phyloP scores from a whole-genome alignment of 2,797 vertebrate genomes.

The Miichthys miiuy region DNA sequence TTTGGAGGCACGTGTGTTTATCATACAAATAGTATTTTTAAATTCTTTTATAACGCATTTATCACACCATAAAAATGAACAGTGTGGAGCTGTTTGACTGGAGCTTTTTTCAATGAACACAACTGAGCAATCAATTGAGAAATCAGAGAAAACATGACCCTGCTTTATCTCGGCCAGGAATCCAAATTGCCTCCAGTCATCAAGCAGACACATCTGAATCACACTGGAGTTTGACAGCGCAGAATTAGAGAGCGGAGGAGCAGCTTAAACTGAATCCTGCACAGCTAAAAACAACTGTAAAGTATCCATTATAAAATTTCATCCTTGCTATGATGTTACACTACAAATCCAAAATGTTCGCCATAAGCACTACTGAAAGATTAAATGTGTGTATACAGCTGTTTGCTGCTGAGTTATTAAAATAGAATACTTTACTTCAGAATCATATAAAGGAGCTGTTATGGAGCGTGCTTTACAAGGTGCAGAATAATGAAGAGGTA shows the following conservation, averaged over 20 bases:
- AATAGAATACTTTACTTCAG: neutral
- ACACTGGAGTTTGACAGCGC: neutral
- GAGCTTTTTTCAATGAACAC: neutral
- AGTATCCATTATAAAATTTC: neutral
- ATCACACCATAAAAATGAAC: neutral
- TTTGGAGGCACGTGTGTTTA: neutral
- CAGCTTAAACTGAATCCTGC: neutral
- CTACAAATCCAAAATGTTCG: too few species aligned
- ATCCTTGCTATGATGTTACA: neutral
- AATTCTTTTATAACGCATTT: neutral
- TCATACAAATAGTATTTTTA: neutral
- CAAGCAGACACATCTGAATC: slow-evolving; percentile 5
- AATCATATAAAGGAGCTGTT: neutral
- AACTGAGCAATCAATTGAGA: neutral
- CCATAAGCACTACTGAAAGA: neutral
- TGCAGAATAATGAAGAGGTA: neutral
- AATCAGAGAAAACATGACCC: neutral
- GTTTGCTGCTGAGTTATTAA: neutral
- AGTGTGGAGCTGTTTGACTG: neutral
- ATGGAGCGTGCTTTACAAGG: neutral
- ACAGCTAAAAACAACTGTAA: neutral
- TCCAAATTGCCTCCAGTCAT: neutral
- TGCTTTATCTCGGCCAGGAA: too few species aligned
- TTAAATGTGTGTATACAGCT: neutral
- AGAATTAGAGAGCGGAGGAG: neutral